Conservation (phyloP, 2,888 invertebrate genomes). For the Lydus trimaculatus region DNA sequence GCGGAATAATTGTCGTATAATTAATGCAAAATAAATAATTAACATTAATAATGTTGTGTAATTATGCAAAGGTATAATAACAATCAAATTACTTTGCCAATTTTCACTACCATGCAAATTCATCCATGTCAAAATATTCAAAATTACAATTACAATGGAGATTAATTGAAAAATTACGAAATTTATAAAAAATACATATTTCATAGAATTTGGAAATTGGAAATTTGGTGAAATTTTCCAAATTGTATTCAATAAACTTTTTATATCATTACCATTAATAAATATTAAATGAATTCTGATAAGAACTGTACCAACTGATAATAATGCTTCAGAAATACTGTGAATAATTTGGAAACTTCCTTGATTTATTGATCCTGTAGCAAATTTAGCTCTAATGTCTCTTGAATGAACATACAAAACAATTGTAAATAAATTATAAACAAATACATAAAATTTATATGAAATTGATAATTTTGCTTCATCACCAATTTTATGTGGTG, state of each 20-base stretch:
- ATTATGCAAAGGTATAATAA: not conserved
- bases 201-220: not conserved
- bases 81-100: not conserved
- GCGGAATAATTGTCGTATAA: not conserved
- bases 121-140: not conserved
- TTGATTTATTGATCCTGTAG: not conserved
- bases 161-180: not conserved
- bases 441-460: not conserved
- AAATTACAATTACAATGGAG: not conserved
- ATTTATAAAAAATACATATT: too few relatives aligned
- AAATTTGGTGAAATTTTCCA: not conserved
- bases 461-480: not conserved
- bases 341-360: not conserved
- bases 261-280: not conserved
- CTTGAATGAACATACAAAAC: not conserved
- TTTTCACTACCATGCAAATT: too few relatives aligned
- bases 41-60: not conserved
- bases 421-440: not conserved
- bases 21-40: not conserved
- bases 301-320: not conserved
- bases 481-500: too few relatives aligned
- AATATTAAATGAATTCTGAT: not conserved
- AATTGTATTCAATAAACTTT: not conserved
- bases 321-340: not conserved
- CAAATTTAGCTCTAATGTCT: too few relatives aligned